Evolutionary conservation across 2,797 vertebrate species (phyloP).

Genomic region (Hipposideros larvatus): DNA sequence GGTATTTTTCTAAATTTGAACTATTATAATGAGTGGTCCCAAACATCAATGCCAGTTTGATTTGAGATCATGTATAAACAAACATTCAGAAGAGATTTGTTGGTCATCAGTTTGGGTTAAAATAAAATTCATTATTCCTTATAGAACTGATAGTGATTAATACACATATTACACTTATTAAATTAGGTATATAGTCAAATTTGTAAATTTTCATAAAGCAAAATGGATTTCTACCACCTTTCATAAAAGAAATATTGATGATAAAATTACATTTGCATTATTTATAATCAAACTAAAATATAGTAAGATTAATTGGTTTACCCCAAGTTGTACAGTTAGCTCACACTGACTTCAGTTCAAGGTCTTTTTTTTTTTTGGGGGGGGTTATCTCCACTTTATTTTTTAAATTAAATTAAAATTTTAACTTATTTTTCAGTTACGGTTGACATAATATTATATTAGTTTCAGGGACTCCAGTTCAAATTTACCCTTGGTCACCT

Average conservation of each 20-base stretch:
- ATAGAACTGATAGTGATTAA: not conserved
- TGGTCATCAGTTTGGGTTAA: not conserved
- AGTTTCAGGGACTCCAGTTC: not conserved
- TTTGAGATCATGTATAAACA: not conserved
- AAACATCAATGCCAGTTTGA: slow-evolving; percentile 16
- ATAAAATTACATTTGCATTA: not conserved
- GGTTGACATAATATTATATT: no score
- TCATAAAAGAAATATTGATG: not conserved
- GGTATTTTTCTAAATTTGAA: not conserved
- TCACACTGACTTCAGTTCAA: not conserved
- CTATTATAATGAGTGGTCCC: not conserved
- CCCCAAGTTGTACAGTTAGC: not conserved
- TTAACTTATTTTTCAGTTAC: no score
- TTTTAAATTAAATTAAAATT: no score
- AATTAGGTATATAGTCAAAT: not conserved
- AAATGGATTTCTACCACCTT: not conserved
- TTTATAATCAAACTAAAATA: not conserved
- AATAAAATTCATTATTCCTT: slow-evolving; percentile 20
- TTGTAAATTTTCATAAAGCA: not conserved
- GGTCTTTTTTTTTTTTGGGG: no score
- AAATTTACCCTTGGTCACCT: not conserved
- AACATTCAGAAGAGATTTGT: not conserved
- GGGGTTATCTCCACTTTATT: no score
- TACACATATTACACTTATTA: not conserved
- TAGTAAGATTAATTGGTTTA: not conserved